Evolutionary conservation across 2,113 vertebrate genomes (phyloP).

Genomic region (Pseudorectes ferrugineus): DNA sequence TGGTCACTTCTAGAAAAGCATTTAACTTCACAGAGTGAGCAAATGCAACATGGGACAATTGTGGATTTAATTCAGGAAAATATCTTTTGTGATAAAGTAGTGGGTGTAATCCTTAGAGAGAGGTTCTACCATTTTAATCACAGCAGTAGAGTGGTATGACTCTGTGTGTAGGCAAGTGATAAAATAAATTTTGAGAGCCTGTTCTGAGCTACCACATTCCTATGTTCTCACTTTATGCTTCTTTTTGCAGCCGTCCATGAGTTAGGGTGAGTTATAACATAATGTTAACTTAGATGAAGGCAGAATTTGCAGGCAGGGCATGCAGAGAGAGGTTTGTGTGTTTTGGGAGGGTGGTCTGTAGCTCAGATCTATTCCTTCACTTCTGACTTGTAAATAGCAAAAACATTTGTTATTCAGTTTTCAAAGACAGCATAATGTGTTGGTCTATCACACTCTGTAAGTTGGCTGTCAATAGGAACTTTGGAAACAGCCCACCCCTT

Average conservation of each 20-base stretch:
- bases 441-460: not conserved
- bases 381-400: not conserved
- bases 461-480: not conserved
- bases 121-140: not conserved
- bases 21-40: not conserved
- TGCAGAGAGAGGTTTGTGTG: not conserved
- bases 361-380: not conserved
- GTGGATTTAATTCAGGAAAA: not conserved
- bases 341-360: not conserved
- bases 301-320: not conserved
- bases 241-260: not conserved
- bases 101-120: not conserved
- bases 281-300: not conserved
- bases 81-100: not conserved
- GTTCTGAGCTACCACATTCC: not conserved
- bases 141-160: not conserved
- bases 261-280: not conserved
- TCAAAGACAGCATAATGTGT: slow-evolving; percentile 15
- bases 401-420: slow-evolving; percentile 36
- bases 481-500: not conserved
- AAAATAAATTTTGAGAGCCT: not conserved
- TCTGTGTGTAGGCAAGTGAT: not conserved
- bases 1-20: not conserved
- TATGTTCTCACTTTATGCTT: not conserved
- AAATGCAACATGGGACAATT: not conserved